Conservation (phyloP, 2,797 vertebrate species). For the Anableps anableps region DNA sequence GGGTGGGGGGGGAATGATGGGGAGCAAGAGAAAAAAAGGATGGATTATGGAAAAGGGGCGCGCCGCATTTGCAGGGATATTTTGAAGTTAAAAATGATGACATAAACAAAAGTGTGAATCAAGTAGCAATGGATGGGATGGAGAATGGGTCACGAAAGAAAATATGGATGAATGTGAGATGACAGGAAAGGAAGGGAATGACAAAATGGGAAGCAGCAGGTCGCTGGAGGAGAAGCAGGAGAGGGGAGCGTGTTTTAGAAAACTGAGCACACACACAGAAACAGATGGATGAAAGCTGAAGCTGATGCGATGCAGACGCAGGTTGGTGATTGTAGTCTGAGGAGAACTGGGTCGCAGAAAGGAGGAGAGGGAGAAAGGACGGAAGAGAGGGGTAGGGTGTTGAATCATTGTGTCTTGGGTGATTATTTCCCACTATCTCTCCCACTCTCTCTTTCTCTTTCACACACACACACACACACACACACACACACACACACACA, state of each 20-base stretch:
- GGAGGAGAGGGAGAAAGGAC: constrained; percentile 52
- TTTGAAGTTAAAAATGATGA: background rate
- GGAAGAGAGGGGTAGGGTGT: constrained; percentile 62
- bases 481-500: constrained; percentile 38
- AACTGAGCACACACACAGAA: constrained; percentile 42
- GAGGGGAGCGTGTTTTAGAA: constrained; percentile 36
- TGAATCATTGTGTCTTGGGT: constrained; percentile 77
- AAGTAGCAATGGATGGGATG: constrained; percentile 50
- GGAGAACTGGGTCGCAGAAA: constrained; percentile 71
- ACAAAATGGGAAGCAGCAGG: constrained; percentile 37
- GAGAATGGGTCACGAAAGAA: constrained; percentile 33
- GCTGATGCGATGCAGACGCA: constrained; percentile 54
- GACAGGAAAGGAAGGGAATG: constrained; percentile 31
- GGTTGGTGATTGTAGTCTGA: constrained; percentile 58
- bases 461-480: constrained; percentile 34
- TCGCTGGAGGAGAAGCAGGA: constrained; percentile 20
- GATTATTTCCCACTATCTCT: constrained; percentile 68
- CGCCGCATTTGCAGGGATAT: constrained; percentile 30
- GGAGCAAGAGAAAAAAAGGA: constrained; percentile 42
- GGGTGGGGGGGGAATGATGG: constrained; percentile 46
- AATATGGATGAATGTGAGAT: constrained; percentile 55
- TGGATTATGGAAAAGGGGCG: constrained; percentile 24
- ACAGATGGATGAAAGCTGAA: constrained; percentile 31
- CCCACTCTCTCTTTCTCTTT: constrained; percentile 11
- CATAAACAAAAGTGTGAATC: constrained; percentile 40